These are phyloP conservation scores for Chroicocephalus ridibundus DNA, from an alignment of 2,113 vertebrate genomes.

Conservation along the genomic window DNA sequence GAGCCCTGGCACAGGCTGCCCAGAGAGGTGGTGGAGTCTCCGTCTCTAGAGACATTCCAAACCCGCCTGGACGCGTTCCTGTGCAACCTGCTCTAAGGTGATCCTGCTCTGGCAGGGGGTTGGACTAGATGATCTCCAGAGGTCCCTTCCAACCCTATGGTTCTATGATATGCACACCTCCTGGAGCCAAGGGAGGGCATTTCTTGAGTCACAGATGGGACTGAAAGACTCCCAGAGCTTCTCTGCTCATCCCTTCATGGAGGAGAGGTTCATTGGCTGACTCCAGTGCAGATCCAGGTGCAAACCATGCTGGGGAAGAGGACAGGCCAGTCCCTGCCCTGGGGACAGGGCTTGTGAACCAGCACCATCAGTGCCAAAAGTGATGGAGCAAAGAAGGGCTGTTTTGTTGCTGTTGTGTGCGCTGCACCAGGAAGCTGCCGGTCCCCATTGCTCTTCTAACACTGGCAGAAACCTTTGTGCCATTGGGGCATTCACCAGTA, in stretches of 20 bases:
- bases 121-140: too few relatives aligned
- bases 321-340: background rate
- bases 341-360: background rate
- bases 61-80: too few relatives aligned
- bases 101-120: too few relatives aligned
- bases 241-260: accelerated
- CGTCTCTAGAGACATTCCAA: too few relatives aligned
- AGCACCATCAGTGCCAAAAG: background rate
- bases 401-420: background rate
- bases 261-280: background rate
- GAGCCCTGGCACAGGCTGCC: too few relatives aligned
- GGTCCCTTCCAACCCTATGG: too few relatives aligned
- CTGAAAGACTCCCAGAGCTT: background rate
- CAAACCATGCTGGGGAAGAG: background rate
- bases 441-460: background rate
- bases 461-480: background rate
- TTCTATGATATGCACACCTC: background rate
- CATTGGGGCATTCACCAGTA: background rate
- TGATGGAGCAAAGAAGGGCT: background rate
- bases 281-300: background rate
- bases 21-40: too few relatives aligned
- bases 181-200: background rate
- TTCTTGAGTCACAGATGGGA: background rate
- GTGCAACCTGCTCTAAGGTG: too few relatives aligned
- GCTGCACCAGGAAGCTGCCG: background rate